Evolutionary conservation across 1,140 invertebrate species (phyloP), one percentile per base, ranked within the genome.

Genomic region (Parapsyche elsis): DNA sequence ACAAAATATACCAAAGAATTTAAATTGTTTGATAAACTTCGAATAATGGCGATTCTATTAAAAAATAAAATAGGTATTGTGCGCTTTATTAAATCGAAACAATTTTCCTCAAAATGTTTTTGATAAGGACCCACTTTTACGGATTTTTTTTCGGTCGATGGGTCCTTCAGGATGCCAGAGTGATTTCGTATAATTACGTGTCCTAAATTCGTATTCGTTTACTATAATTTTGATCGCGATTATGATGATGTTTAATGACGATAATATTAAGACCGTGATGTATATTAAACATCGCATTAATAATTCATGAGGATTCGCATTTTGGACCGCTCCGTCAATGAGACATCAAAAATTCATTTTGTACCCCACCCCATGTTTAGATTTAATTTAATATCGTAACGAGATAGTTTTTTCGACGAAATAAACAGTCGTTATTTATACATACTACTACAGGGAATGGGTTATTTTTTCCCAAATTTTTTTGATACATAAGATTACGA

Each of bases 181-280:
- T 19, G 64, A 67, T 67, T 67, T 21, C 59, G 64, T 23, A 67
- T 67, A 67, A 67, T 67, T 67, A 26, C 2, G 24, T 23, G 64
- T 24, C 64, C 64, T 5, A 67, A 67, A 5, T 24, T 67, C 64
- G 64, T 10, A 67, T 26, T 14, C 21, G 24, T 67, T 23, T 53
- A 53, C 10, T 67, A 67, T 67, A 67, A 30, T 26, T 67, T 67
- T 1, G 21, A 67, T 67, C 57, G 24, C 64, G 64, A 67, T 67
- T 67, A 67, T 67, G 64, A 67, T 23, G 64, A 67, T 67, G 64
- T 67, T 67, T 24, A 19, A 61, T 23, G 59, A 61, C 24, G 16
- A 67, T 67, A 67, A 67, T 67, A 67, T 53, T 14, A 53, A 53
- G 49, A 14, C 10, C 10, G 12, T 5, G 4, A 53, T 53, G 16